Percentiles rank a stretch among this genome's conserved stretches.
Evolutionary conservation across 2,888 invertebrate species (phyloP).

Genomic region (Oscheius onirici): DNA sequence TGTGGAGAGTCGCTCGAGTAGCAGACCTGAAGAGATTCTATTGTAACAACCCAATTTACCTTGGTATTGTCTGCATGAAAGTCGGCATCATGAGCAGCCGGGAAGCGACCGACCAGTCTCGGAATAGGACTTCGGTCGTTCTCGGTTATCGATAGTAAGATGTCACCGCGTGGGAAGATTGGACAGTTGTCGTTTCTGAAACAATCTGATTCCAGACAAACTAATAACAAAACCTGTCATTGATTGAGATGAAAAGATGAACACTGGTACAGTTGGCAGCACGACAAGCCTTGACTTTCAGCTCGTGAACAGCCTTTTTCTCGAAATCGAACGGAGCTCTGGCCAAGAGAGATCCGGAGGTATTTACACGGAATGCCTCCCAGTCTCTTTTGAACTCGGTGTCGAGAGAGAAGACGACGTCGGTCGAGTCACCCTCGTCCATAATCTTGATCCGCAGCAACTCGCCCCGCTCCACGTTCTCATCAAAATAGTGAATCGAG

Average conservation of each 20-base stretch:
- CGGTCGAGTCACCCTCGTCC: slow-evolving; percentile 36
- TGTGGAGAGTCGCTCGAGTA: slow-evolving; percentile 47
- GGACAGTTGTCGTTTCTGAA: slow-evolving; percentile 59
- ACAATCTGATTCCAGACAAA: too few species aligned
- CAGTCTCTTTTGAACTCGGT: slow-evolving; percentile 49
- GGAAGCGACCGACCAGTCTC: slow-evolving; percentile 48
- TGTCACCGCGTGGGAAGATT: slow-evolving; percentile 52
- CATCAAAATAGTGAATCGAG: slow-evolving; percentile 57
- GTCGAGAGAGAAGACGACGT: slow-evolving; percentile 43
- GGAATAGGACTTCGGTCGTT: slow-evolving; percentile 42
- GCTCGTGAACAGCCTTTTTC: slow-evolving; percentile 57
- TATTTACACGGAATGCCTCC: slow-evolving; percentile 32
- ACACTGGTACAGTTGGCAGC: slow-evolving; percentile 47
- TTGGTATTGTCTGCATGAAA: slow-evolving; percentile 56
- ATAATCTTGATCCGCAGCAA: slow-evolving; percentile 46
- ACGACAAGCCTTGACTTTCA: slow-evolving; percentile 48
- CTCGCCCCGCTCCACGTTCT: slow-evolving; percentile 51
- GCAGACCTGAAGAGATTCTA: slow-evolving; percentile 36
- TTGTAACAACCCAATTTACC: slow-evolving; percentile 7
- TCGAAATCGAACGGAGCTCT: slow-evolving; percentile 56
- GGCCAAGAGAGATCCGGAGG: slow-evolving; percentile 40
- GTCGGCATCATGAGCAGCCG: slow-evolving; percentile 51
- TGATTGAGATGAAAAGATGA: slow-evolving; percentile 54
- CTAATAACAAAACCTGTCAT: slow-evolving; percentile 34
- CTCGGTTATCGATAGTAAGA: slow-evolving; percentile 44